Conservation (phyloP, 2,797 vertebrate species). For the Toxotes lorentzi region DNA sequence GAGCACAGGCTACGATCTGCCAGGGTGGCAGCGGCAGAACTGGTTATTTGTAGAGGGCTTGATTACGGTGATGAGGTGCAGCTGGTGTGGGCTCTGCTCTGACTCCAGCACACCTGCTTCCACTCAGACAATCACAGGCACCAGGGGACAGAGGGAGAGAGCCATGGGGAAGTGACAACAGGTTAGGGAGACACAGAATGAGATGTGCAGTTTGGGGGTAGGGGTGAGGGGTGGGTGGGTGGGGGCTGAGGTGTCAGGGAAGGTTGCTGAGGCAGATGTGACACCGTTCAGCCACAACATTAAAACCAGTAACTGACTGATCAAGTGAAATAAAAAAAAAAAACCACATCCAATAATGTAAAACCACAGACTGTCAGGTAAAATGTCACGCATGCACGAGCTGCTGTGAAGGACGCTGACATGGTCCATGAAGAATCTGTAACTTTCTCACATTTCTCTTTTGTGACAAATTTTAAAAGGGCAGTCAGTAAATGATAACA, state of each 20-base stretch:
- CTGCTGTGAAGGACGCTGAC: too few species aligned
- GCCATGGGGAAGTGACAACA: not conserved
- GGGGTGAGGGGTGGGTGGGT: too few species aligned
- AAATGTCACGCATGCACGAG: too few species aligned
- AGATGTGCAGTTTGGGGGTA: too few species aligned
- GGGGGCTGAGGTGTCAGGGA: not conserved
- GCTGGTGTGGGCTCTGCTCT: constrained; percentile 16
- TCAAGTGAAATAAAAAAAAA: too few species aligned
- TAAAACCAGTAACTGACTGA: too few species aligned
- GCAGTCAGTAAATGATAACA: too few species aligned
- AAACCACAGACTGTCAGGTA: not conserved
- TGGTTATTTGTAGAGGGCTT: constrained; percentile 15
- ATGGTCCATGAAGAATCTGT: too few species aligned
- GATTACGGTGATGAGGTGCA: constrained; percentile 12
- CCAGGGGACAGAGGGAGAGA: not conserved
- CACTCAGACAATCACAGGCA: constrained; percentile 4
- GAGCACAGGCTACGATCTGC: not conserved
- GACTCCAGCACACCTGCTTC: constrained; percentile 13
- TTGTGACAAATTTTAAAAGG: too few species aligned
- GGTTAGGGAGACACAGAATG: too few species aligned
- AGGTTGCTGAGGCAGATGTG: not conserved
- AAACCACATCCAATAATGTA: not conserved
- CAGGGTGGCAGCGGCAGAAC: not conserved
- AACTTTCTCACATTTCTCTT: too few species aligned
- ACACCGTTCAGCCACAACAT: too few species aligned